A percentile compares a stretch with the other conserved stretches of the same genome.
These are phyloP conservation scores for Tenthredo scrophulariae DNA, from an alignment of 2,888 invertebrate species.

Conservation along the genomic window DNA sequence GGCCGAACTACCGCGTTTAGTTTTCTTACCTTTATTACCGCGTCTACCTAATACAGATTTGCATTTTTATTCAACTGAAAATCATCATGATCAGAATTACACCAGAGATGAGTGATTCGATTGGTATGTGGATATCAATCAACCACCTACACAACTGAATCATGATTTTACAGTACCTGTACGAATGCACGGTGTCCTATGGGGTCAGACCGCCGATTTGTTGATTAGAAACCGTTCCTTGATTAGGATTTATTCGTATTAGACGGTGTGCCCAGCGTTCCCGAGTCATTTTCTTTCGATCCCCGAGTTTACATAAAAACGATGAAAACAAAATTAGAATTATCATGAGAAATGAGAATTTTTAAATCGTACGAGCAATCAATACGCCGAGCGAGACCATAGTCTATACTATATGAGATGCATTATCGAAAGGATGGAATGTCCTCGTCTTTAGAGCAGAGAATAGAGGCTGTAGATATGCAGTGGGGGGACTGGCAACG, in stretches of 20 bases:
- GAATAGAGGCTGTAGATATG: neutral
- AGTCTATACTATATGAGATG: neutral
- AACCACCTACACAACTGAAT: neutral
- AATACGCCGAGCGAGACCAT: too few relatives aligned
- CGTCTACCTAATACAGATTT: neutral
- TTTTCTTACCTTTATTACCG: too few relatives aligned
- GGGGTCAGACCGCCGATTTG: neutral
- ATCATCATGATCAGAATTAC: neutral
- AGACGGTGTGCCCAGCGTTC: neutral
- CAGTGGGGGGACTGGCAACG: neutral
- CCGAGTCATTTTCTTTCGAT: too few relatives aligned
- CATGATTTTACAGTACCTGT: neutral
- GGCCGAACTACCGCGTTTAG: neutral
- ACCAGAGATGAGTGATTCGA: neutral
- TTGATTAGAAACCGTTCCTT: neutral
- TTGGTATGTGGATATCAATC: conserved; percentile 20
- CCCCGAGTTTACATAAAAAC: too few relatives aligned
- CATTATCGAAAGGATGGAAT: neutral
- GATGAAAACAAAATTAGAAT: neutral
- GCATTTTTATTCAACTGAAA: neutral
- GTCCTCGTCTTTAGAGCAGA: neutral
- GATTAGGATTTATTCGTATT: conserved; percentile 8
- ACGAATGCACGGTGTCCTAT: neutral
- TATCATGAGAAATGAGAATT: too few relatives aligned
- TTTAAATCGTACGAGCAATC: too few relatives aligned